Percentiles rank a stretch among this genome's conserved stretches.
phyloP scores from a whole-genome alignment of 2,888 invertebrate genomes.

The Hedya salicella region DNA sequence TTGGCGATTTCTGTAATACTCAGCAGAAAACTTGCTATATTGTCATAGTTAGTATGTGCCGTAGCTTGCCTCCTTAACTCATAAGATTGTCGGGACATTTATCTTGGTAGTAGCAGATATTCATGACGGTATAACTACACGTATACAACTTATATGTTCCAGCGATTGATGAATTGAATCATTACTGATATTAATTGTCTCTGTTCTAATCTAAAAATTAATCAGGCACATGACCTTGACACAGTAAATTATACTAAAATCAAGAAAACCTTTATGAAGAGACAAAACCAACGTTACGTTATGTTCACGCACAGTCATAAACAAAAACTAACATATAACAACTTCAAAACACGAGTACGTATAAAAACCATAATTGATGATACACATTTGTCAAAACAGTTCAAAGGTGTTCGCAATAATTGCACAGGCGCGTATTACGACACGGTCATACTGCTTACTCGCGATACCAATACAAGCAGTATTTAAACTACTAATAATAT shows the following conservation, averaged over 20 bases:
- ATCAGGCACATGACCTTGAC: not conserved
- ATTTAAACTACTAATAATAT: too few relatives aligned
- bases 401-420: slow-evolving; percentile 37
- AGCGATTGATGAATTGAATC: too few relatives aligned
- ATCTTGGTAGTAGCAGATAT: too few relatives aligned
- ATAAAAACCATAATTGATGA: slow-evolving; percentile 37
- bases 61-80: too few relatives aligned
- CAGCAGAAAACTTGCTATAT: too few relatives aligned
- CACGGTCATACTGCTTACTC: slow-evolving; percentile 1
- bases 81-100: too few relatives aligned
- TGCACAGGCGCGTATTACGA: slow-evolving; percentile 19
- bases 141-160: too few relatives aligned
- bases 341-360: slow-evolving; percentile 2
- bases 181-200: too few relatives aligned
- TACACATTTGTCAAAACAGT: slow-evolving; percentile 41
- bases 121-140: too few relatives aligned
- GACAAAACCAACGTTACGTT: not conserved
- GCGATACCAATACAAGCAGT: slow-evolving; percentile 10
- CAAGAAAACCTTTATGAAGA: not conserved
- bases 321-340: not conserved
- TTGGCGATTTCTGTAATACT: too few relatives aligned
- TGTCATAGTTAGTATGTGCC: too few relatives aligned
- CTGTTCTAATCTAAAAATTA: not conserved
- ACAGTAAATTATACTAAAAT: not conserved
- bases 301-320: not conserved